Conservation (phyloP, 2,888 invertebrate genomes). For the Helobdella robusta region DNA sequence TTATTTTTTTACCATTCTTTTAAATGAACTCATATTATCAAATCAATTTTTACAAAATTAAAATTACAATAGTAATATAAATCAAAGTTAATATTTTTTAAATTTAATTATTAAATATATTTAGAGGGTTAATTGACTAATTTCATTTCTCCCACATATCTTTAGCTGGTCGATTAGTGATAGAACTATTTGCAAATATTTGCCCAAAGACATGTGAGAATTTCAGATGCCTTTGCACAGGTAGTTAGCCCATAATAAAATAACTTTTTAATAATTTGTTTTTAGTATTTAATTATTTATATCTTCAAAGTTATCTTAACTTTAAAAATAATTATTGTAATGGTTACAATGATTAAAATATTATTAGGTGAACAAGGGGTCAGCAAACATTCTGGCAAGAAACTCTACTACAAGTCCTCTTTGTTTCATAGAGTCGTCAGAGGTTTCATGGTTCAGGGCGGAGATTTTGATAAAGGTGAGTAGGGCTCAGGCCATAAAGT, state of each 20-base stretch:
- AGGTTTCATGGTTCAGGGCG: constrained; percentile 74
- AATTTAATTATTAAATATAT: background rate
- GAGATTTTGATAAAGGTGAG: constrained; percentile 63
- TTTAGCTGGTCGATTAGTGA: constrained; percentile 58
- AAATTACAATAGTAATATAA: background rate
- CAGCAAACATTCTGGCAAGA: constrained; percentile 62
- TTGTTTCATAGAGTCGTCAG: constrained; percentile 82
- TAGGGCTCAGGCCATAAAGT: background rate
- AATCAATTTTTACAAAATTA: background rate
- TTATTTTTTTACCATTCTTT: background rate
- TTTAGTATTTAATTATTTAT: background rate
- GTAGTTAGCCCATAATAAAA: constrained; percentile 38
- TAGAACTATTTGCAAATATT: constrained; percentile 78
- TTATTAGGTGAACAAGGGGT: constrained; percentile 78
- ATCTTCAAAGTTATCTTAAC: background rate
- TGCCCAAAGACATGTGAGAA: constrained; percentile 87
- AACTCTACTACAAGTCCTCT: constrained; percentile 75
- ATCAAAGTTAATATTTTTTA: background rate
- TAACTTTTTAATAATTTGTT: background rate
- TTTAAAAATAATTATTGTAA: background rate
- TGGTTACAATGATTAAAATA: too few relatives aligned
- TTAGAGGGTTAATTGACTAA: constrained; percentile 17
- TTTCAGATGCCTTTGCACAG: constrained; percentile 78
- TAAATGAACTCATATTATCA: background rate
- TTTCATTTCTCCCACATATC: constrained; percentile 6